A percentile compares a stretch with the other conserved stretches of the same genome.
Conservation (phyloP, 2,888 invertebrate species). For the Abrostola triplasia region DNA sequence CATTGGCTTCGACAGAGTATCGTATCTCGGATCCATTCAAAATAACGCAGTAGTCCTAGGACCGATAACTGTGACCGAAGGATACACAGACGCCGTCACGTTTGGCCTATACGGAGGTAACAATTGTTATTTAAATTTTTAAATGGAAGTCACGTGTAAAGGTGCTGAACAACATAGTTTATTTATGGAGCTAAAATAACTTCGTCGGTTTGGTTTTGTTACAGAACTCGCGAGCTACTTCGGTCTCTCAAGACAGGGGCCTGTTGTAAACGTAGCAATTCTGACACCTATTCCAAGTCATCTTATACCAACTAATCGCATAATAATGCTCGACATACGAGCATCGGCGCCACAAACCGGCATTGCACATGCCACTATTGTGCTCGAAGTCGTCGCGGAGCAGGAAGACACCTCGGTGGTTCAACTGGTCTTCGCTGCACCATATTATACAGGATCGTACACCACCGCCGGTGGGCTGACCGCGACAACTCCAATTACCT, state of each 20-base stretch:
- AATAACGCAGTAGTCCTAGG: slow-evolving; percentile 31
- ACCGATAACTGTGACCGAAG: slow-evolving; percentile 56
- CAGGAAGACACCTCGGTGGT: background rate
- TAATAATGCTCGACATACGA: slow-evolving; percentile 57
- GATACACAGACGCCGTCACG: slow-evolving; percentile 50
- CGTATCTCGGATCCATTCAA: slow-evolving; percentile 38
- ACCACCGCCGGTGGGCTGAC: slow-evolving; percentile 23
- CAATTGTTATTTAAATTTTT: background rate
- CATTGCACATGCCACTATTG: slow-evolving; percentile 58
- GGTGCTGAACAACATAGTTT: no score
- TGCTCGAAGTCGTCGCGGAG: slow-evolving; percentile 49
- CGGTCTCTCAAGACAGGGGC: slow-evolving; percentile 12
- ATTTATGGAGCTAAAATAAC: background rate
- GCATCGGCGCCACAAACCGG: slow-evolving; percentile 53
- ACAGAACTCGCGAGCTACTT: slow-evolving; percentile 51
- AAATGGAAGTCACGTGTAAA: no score
- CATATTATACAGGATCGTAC: slow-evolving; percentile 43
- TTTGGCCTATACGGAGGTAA: slow-evolving; percentile 44
- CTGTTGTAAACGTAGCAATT: slow-evolving; percentile 37
- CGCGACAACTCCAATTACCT: slow-evolving; percentile 31
- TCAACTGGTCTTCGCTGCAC: slow-evolving; percentile 29
- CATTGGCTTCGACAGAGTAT: slow-evolving; percentile 39
- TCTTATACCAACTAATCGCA: slow-evolving; percentile 51
- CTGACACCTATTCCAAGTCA: slow-evolving; percentile 53
- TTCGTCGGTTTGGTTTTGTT: slow-evolving; percentile 5